These are phyloP conservation scores for Sarcophaga subvicina DNA, from an alignment of 2,888 invertebrate genomes.

Conservation along the genomic window DNA sequence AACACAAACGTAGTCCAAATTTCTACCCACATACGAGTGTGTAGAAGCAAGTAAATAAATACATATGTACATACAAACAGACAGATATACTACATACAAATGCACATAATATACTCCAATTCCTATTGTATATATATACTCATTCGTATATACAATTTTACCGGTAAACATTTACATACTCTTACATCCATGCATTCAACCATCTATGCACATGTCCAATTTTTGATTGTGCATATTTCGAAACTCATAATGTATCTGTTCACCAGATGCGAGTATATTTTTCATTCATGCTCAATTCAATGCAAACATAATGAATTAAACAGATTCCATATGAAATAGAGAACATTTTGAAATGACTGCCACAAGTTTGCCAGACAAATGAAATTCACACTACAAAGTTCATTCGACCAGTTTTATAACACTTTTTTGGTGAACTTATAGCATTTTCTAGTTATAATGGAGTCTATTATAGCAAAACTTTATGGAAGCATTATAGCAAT, in stretches of 20 bases:
- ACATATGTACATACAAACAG: neutral
- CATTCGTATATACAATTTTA: neutral
- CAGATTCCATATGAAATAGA: constrained; percentile 28
- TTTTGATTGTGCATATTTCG: neutral
- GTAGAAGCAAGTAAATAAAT: too few species aligned
- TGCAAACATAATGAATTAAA: constrained; percentile 19
- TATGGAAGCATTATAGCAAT: neutral
- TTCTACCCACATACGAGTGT: neutral
- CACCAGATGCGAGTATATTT: constrained; percentile 4
- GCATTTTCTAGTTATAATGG: neutral
- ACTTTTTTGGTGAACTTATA: neutral
- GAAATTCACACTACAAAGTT: constrained; percentile 12
- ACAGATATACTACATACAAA: neutral
- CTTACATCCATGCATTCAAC: constrained; percentile 4
- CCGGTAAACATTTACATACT: constrained; percentile 32
- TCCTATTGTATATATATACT: neutral
- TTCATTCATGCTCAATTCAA: constrained; percentile 46
- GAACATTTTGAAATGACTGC: neutral
- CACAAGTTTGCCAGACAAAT: neutral
- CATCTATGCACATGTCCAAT: neutral
- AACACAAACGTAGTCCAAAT: too few species aligned
- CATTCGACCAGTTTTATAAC: constrained; percentile 51
- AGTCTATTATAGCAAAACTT: neutral
- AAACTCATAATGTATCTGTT: constrained; percentile 25
- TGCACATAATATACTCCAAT: neutral